Evolutionary conservation across 1,140 invertebrate genomes (phyloP).

Genomic region (Prorops nasuta): DNA sequence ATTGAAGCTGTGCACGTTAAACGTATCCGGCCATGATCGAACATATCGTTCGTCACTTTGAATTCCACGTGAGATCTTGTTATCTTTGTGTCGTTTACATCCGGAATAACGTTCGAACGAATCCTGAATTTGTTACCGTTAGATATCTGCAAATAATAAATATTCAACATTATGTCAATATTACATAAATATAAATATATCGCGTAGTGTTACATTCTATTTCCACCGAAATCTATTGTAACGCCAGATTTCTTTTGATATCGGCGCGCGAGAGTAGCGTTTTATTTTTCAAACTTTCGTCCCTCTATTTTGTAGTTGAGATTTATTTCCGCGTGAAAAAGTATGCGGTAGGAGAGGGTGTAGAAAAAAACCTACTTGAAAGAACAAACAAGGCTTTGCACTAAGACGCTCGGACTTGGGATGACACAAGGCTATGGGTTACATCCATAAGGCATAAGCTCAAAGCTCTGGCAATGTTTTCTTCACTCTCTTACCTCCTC

Average conservation of each 20-base stretch:
- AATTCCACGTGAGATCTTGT: slow-evolving; percentile 41
- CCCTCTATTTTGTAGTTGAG: neutral
- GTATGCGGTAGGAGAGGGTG: neutral
- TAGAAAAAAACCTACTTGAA: slow-evolving; percentile 21
- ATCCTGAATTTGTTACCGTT: slow-evolving; percentile 28
- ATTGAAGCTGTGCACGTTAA: slow-evolving; percentile 47
- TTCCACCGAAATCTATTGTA: too few relatives aligned
- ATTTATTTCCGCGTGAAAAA: neutral
- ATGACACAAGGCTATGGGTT: slow-evolving; percentile 27
- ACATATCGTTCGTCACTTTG: slow-evolving; percentile 39
- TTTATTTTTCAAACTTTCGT: neutral
- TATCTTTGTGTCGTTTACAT: slow-evolving; percentile 25
- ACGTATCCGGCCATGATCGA: slow-evolving; percentile 34
- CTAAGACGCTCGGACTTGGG: slow-evolving; percentile 30
- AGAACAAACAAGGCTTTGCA: slow-evolving; percentile 42
- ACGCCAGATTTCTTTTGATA: too few relatives aligned
- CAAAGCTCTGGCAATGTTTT: slow-evolving; percentile 22
- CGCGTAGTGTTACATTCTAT: too few relatives aligned
- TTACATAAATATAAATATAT: too few relatives aligned
- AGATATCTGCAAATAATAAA: slow-evolving; percentile 14
- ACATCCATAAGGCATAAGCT: slow-evolving; percentile 36
- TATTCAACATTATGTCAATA: too few relatives aligned
- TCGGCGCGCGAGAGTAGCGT: too few relatives aligned
- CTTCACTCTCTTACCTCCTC: too few relatives aligned
- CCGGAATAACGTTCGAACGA: slow-evolving; percentile 7